Percentiles rank a stretch among this genome's conserved stretches.
Conservation (phyloP, 2,113 vertebrate species). For the Micromys minutus region DNA sequence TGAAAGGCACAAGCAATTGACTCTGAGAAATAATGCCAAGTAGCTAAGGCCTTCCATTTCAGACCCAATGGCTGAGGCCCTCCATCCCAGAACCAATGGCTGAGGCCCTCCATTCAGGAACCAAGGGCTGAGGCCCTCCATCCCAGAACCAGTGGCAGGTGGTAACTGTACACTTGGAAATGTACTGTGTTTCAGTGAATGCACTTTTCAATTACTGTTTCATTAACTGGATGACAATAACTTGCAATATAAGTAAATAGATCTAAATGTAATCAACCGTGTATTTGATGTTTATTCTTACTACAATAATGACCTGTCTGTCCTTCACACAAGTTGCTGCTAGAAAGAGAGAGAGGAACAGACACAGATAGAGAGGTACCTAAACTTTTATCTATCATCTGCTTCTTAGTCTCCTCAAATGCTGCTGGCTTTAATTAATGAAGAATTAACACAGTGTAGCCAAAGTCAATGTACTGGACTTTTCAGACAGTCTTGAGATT, state of each 20-base stretch:
- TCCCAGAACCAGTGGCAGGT: conserved; percentile 45
- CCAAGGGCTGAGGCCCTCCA: conserved; percentile 22
- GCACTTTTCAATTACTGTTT: conserved; percentile 79
- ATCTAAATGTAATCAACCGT: conserved; percentile 74
- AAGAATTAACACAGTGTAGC: conserved; percentile 60
- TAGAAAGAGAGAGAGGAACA: neutral
- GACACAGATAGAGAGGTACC: neutral
- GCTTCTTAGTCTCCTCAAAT: neutral
- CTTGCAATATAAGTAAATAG: conserved; percentile 69
- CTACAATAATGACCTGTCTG: conserved; percentile 16
- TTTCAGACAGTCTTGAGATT: conserved; percentile 17
- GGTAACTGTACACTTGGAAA: conserved; percentile 64
- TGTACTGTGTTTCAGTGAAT: conserved; percentile 68
- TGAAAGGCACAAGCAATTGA: neutral
- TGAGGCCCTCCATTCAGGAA: neutral
- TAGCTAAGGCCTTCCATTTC: neutral
- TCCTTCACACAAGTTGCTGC: neutral
- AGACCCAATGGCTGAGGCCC: conserved; percentile 17
- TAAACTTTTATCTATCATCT: neutral
- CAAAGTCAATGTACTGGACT: conserved; percentile 65
- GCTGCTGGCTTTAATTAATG: conserved; percentile 35
- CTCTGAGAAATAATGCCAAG: neutral
- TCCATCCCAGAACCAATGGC: conserved; percentile 46
- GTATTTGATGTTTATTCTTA: conserved; percentile 2
- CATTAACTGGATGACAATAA: conserved; percentile 68